Evolutionary conservation across 2,113 vertebrate species (phyloP).

Genomic region (Poeciliopsis retropinna): DNA sequence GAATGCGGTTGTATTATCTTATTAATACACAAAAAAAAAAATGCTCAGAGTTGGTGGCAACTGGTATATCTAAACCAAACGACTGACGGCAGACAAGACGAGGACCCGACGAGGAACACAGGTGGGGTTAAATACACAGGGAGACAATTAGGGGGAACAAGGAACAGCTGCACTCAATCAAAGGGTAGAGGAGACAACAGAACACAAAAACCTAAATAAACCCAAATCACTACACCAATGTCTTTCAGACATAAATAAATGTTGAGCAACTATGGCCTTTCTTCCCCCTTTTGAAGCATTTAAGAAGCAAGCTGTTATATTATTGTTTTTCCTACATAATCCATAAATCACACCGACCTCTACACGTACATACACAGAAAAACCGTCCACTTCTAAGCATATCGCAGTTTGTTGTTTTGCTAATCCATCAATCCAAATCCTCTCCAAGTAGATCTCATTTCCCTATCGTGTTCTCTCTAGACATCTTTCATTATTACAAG

Average conservation of each 20-base stretch:
- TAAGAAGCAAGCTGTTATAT: background rate
- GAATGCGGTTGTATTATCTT: background rate
- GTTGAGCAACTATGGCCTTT: background rate
- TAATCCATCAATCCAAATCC: background rate
- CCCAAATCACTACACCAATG: background rate
- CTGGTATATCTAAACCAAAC: too few relatives aligned
- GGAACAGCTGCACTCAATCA: too few relatives aligned
- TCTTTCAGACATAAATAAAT: background rate
- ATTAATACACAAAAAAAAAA: too few relatives aligned
- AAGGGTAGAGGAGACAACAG: too few relatives aligned
- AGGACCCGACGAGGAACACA: too few relatives aligned
- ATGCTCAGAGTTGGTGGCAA: too few relatives aligned
- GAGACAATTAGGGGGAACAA: too few relatives aligned
- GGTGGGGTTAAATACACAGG: too few relatives aligned
- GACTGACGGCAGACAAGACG: too few relatives aligned
- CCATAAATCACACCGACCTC: background rate
- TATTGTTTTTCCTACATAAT: background rate
- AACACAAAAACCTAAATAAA: too few relatives aligned
- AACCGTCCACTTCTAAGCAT: background rate
- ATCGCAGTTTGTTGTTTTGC: background rate
- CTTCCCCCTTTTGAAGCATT: background rate
- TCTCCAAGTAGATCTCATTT: background rate
- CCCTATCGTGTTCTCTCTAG: background rate
- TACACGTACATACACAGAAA: background rate
- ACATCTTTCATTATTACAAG: background rate